Evolutionary conservation across 1,140 invertebrate species (phyloP), one percentile per base, ranked within the genome.

Genomic region (Helicoverpa zea): DNA sequence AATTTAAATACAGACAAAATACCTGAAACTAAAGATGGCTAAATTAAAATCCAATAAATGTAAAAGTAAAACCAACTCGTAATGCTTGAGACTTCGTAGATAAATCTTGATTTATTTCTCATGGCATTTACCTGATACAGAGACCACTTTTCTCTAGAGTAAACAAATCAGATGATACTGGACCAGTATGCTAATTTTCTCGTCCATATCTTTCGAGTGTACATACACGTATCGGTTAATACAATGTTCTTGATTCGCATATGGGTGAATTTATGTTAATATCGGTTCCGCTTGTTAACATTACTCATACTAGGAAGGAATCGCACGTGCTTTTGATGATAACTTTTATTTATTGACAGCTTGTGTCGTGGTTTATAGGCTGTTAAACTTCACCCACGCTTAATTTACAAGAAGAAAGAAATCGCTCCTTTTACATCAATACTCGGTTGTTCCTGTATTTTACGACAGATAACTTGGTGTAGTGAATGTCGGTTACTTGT

Each of bases 341-440:
- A 52, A 52, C 14, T 54, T 72, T 77, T 61, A 75, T 77, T 77
- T 77, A 77, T 77, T n/a, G 49, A 77, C 75, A 52, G 58, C 4
- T n/a, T 23, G n/a, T 14, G 14, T 66, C n/a, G 61, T 77, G 18
- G 75, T 77, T 77, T 77, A 77, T 66, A 61, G 59, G n/a, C 29
- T 66, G 75, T 77, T 77, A 66, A 77, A 54, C 75, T 29, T 77
- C 75, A 77, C 59, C 59, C 75, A 54, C 23, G 75, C 49, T 77
- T 16, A 63, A 61, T 47, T 64, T 10, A 52, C 43, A 13, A 52
- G 18, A 35, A 51, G 59, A 77, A 77, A 23, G 64, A 49, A 49
- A 68, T 49, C 16, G 16, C 63, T 49, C 16, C 58, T 61, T 61
- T 29, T 68, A 13, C 10, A 49, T 68, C 43, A 14, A 13, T 49